Evolutionary conservation across 2,113 vertebrate species (phyloP), one percentile per base, ranked within the genome.

Genomic region (Otis tarda): DNA sequence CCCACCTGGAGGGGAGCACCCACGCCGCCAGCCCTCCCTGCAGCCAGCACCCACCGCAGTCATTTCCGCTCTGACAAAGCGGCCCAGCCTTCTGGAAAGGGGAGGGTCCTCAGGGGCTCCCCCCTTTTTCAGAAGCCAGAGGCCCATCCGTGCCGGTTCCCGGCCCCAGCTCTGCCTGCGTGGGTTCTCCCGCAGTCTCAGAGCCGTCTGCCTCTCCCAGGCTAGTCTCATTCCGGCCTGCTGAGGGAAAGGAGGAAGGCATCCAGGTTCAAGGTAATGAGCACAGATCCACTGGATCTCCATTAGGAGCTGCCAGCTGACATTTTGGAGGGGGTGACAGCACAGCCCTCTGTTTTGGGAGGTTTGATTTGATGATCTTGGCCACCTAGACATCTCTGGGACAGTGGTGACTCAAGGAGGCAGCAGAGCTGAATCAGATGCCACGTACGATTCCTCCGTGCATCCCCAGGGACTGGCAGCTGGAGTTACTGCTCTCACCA

Each of bases 351-450:
- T 6, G 6, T 30, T 78, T 21, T 63, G 33, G 7, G 13, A 61
- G 43, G 55, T 91, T 82, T 64, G 30, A 91, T 94, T 83, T 35
- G n/a, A 49, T n/a, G 2, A 0, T 33, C 82, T 86, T 76, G 30
- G 76, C 73, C 74, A 35, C 59, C 75, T 14, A 10, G 50, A 41
- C 4, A 0, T 83, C 91, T 91, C 2, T 0, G 59, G 83, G 70
- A 90, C 41, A 4, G 86, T 6, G 75, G 67, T 83, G 91, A 93
- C 93, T 88, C 18, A 9, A 89, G 75, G 52, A 93, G 33, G 79
- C 78, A 91, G 73, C 74, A 78, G 80, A 92, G 84, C 94, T 87
- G 75, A 95, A 91, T 94, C 96, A 78, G 87, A 69, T 67, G 91
- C 83, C 89, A 97, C 77, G 88, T 47, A 49, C 64, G 89, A 95